These are phyloP conservation scores for Calephelis virginiensis DNA, from an alignment of 1,140 invertebrate genomes.

Conservation along the genomic window DNA sequence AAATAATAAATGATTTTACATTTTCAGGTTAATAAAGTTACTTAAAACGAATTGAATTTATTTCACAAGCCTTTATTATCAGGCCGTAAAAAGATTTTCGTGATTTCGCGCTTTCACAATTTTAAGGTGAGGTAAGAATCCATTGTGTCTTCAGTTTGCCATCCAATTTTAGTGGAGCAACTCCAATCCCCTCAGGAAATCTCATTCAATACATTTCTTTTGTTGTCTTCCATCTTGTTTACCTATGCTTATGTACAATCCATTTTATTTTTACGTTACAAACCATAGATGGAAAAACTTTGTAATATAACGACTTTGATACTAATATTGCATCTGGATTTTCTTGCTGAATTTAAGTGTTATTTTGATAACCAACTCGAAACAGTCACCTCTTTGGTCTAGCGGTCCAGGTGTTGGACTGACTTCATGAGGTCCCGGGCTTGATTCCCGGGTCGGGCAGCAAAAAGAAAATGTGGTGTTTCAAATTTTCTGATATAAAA, in stretches of 20 bases:
- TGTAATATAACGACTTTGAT: no score
- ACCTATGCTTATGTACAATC: constrained; percentile 3
- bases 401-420: no score
- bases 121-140: constrained; percentile 27
- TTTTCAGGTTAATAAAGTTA: neutral
- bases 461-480: no score
- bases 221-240: constrained; percentile 40
- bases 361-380: no score
- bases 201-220: constrained; percentile 41
- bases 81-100: constrained; percentile 1
- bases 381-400: no score
- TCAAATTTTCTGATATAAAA: no score
- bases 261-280: neutral
- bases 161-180: constrained; percentile 52
- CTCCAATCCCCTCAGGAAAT: constrained; percentile 53
- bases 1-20: no score
- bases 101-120: neutral
- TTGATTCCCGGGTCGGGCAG: no score
- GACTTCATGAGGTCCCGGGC: no score
- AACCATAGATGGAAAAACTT: neutral
- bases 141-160: constrained; percentile 51
- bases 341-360: no score
- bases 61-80: neutral
- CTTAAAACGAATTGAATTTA: neutral
- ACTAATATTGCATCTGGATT: no score